Conservation (phyloP, 1,140 invertebrate species). For the Hormaphis cornu region DNA sequence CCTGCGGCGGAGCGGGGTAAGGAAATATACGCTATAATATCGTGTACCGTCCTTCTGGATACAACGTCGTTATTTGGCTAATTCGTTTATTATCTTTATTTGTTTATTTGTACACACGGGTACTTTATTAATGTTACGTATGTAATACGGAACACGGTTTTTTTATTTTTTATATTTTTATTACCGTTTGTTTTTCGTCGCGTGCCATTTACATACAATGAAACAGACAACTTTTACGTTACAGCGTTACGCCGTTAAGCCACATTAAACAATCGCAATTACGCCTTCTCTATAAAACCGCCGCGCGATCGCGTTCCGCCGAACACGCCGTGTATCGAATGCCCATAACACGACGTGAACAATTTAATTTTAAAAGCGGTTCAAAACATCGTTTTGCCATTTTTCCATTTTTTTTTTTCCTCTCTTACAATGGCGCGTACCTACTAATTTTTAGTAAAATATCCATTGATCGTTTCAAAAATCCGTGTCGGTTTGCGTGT, state of each 20-base stretch:
- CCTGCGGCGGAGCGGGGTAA: slow-evolving; percentile 4
- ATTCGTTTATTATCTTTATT: background rate
- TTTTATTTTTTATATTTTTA: slow-evolving; percentile 1
- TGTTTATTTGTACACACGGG: background rate
- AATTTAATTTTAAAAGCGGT: too few relatives aligned
- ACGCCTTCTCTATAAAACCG: too few relatives aligned
- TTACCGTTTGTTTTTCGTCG: slow-evolving; percentile 23
- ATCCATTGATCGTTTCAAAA: too few relatives aligned
- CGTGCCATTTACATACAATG: slow-evolving; percentile 25
- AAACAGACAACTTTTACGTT: too few relatives aligned
- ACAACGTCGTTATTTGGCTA: slow-evolving; percentile 15
- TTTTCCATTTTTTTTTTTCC: too few relatives aligned
- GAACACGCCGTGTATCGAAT: too few relatives aligned
- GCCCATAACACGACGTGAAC: too few relatives aligned
- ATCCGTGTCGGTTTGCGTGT: background rate
- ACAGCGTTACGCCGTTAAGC: slow-evolving; percentile 11
- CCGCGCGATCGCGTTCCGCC: too few relatives aligned
- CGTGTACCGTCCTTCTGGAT: slow-evolving; percentile 3
- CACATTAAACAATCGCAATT: slow-evolving; percentile 24
- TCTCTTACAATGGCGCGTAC: too few relatives aligned
- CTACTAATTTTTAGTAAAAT: too few relatives aligned
- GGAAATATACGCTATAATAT: background rate
- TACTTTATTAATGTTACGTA: background rate
- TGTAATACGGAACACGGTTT: background rate
- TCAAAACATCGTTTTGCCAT: too few relatives aligned